Base-by-base conservation (phyloP, 2,888 invertebrate genomes). In the Anaspis maculata region DNA sequence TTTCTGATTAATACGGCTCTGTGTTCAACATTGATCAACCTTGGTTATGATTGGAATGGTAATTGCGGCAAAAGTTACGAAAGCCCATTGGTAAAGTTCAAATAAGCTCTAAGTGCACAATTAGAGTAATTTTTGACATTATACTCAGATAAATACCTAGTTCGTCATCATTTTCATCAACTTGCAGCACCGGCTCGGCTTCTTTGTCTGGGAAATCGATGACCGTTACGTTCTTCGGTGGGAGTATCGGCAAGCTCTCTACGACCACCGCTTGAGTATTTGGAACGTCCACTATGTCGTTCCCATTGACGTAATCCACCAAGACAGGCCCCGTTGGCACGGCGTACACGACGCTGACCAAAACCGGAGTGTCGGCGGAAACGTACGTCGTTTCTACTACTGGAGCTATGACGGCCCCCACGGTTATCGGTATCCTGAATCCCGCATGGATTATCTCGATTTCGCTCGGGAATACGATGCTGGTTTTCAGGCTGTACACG, bases 341-440 rank as follows among this genome's bases (percentile, higher is more conserved):
- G 9, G 67, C 68, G 44, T 67, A 69, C 12, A 69, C 62, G 3
- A 65, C 59, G 13, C 51, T 50, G 27, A 68, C 46, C 7, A 57
- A 44, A 32, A 65, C 49, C 3, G 69, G 69, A 3, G 58, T 54
- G 25, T 59, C 52, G 3, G 48, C 44, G 1, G 60, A 59, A 4
- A 63, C 54, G 39, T 46, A 61, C 2, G 54, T 50, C 29, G 55
- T 42, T 13, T 51, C 48, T 10, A 50, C 37, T 1, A 68, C 57
- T 4, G 69, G 68, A 4, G 66, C 69, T 5, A 69, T 54, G 9
- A 69, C 61, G 11, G 67, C 65, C 2, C 67, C 68, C 16, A 69
- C 62, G 16, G 47, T 54, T 15, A 69, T 59, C 1, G 66, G 64
- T 41, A 68, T 60, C 33, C 55, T 57, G 25, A 60, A 53, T 3